Base-by-base conservation (phyloP, 2,888 invertebrate species). In the Danaus chrysippus region DNA sequence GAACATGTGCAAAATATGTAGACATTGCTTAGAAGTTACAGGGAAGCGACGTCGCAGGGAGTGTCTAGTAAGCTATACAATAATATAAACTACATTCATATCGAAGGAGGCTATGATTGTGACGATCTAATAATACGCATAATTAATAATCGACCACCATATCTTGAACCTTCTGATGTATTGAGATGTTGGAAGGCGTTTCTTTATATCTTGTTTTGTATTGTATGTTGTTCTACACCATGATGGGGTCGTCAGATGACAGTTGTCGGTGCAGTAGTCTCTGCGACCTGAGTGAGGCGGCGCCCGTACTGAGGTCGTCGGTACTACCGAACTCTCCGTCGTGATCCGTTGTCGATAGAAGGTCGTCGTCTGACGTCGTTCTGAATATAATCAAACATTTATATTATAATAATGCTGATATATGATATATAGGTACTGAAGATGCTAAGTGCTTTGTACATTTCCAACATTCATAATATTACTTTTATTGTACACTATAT, bases 351-450 rank as follows among this genome's bases (percentile, higher is more conserved):
- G 81, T 94, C 76, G 92, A 93, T 56, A 97, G 90, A 79, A 97
- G 92, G 84, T 97, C 97, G 82, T 97, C 97, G 83, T 97, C 97
- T 0, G 96, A 96, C 56, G 95, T 95, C 52, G 96, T 94, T 72
- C 96, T 94, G 77, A 41, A 63, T 60, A 34, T 43, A 41, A 12
- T 13, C 10, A 17, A 49, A 6, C 6, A 62, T 55, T 65, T 42
- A 59, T 12, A 23, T 43, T 5, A 43, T 53, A 53, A 42, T 15
- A 23, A 54, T 42, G 10, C 12, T 43, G 15, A 42, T 42, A 55
- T 10, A n/a, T n/a, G 3, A 34, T 34, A 34, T 6, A 34, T 34
- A 34, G 3, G 1, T 34, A 34, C 3, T 34, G 1, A 3, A 34
- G 6, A 34, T 5, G 8, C 2, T 34, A 34, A 34, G 3, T 34